phyloP scores from a whole-genome alignment of 2,888 invertebrate species.

The Neoascia interrupta region DNA sequence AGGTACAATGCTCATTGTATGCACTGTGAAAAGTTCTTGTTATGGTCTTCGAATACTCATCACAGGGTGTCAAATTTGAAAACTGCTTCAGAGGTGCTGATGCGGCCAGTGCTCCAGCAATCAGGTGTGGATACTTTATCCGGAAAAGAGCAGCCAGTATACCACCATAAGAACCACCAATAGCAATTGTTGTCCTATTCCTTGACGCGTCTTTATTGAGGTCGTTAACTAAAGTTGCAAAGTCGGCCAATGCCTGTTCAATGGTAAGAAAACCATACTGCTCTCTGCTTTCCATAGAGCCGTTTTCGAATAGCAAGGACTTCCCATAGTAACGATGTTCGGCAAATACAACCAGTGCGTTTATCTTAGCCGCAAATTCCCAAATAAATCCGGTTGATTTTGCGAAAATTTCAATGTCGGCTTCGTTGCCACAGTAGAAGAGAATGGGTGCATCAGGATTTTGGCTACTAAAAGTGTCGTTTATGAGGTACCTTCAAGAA shows the following conservation, averaged over 20 bases:
- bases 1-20: slow-evolving; percentile 82
- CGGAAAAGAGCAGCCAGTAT: slow-evolving; percentile 98
- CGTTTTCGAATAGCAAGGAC: slow-evolving; percentile 92
- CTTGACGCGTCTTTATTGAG: slow-evolving; percentile 74
- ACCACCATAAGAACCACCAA: slow-evolving; percentile 96
- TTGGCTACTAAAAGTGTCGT: slow-evolving; percentile 86
- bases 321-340: slow-evolving; percentile 97
- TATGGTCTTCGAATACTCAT: slow-evolving; percentile 87
- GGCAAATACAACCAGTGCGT: slow-evolving; percentile 92
- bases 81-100: slow-evolving; percentile 96
- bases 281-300: slow-evolving; percentile 84
- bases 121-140: slow-evolving; percentile 95
- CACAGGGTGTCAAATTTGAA: slow-evolving; percentile 85
- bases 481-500: slow-evolving; percentile 85
- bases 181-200: slow-evolving; percentile 89
- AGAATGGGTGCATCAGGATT: slow-evolving; percentile 86
- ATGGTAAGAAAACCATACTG: slow-evolving; percentile 91
- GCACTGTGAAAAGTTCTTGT: slow-evolving; percentile 85
- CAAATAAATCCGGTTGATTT: slow-evolving; percentile 96
- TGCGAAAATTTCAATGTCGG: slow-evolving; percentile 92
- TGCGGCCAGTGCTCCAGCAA: slow-evolving; percentile 93
- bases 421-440: slow-evolving; percentile 96
- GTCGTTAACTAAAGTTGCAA: slow-evolving; percentile 85
- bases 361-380: slow-evolving; percentile 90
- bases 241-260: slow-evolving; percentile 96